A percentile compares a stretch with the other conserved stretches of the same genome.
Conservation (phyloP, 2,113 vertebrate genomes). For the Notarius quadriscutis region DNA sequence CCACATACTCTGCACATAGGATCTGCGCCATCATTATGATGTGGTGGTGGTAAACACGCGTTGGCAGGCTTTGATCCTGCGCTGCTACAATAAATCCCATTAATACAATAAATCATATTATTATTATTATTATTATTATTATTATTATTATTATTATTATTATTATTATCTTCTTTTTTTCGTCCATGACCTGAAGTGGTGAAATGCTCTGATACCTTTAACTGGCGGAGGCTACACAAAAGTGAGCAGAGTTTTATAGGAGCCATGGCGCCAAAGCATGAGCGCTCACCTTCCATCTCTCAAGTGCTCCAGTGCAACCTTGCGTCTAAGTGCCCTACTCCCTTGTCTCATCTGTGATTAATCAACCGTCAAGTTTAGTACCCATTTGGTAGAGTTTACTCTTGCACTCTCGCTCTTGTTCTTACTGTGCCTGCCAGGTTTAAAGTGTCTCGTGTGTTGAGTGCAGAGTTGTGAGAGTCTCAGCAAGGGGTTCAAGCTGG, state of each 20-base stretch:
- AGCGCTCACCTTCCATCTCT: constrained; percentile 51
- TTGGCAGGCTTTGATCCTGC: too few relatives aligned
- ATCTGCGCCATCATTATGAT: too few relatives aligned
- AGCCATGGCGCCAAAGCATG: constrained; percentile 65
- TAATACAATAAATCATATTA: too few relatives aligned
- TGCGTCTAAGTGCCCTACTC: constrained; percentile 58
- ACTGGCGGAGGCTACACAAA: constrained; percentile 53
- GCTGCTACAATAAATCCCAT: too few relatives aligned
- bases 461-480: constrained; percentile 62
- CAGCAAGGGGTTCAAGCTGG: constrained; percentile 62
- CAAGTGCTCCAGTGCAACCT: constrained; percentile 53
- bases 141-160: constrained; percentile 10
- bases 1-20: too few relatives aligned
- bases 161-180: constrained; percentile 10
- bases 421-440: constrained; percentile 66
- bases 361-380: constrained; percentile 66
- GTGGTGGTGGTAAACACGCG: too few relatives aligned
- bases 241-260: constrained; percentile 64
- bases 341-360: constrained; percentile 70
- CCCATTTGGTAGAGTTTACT: constrained; percentile 61
- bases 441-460: constrained; percentile 65
- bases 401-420: constrained; percentile 16
- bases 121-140: too few relatives aligned
- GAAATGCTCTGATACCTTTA: constrained; percentile 53
- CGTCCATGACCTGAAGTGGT: constrained; percentile 37